phyloP scores from a whole-genome alignment of 2,888 invertebrate species.

The Blomia tropicalis region DNA sequence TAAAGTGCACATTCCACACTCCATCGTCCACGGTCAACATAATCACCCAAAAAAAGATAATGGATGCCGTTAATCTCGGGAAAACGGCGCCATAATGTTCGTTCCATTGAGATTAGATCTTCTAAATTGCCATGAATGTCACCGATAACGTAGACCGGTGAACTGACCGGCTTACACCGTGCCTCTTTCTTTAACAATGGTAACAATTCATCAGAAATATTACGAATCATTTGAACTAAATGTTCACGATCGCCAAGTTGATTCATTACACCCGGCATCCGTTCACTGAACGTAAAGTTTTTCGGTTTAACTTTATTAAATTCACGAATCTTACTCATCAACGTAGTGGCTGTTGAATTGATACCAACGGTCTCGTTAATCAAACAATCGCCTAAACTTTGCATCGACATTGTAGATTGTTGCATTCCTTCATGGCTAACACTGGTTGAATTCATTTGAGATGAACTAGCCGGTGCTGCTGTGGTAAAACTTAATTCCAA shows the following conservation, averaged over 20 bases:
- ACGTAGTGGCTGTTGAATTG: background rate
- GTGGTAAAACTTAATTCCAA: too few species aligned
- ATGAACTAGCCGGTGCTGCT: background rate
- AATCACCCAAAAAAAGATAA: conserved; percentile 57
- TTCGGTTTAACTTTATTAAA: conserved; percentile 1
- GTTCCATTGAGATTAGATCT: conserved; percentile 52
- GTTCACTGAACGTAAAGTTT: background rate
- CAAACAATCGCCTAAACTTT: background rate
- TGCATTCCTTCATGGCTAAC: too few species aligned
- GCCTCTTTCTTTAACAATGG: conserved; percentile 43
- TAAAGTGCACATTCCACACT: conserved; percentile 46
- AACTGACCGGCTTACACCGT: conserved; percentile 41
- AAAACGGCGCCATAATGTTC: conserved; percentile 52
- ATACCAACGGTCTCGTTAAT: background rate
- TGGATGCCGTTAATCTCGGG: conserved; percentile 46
- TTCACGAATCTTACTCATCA: conserved; percentile 1
- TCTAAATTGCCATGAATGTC: conserved; percentile 58
- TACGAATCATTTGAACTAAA: background rate
- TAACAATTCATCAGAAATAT: conserved; percentile 38
- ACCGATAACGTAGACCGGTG: conserved; percentile 48
- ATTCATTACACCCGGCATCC: background rate
- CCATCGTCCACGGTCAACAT: conserved; percentile 53
- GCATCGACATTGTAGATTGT: background rate
- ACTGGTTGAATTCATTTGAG: background rate
- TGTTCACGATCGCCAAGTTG: background rate